Conservation (phyloP, 2,797 vertebrate species). For the Miichthys miiuy region DNA sequence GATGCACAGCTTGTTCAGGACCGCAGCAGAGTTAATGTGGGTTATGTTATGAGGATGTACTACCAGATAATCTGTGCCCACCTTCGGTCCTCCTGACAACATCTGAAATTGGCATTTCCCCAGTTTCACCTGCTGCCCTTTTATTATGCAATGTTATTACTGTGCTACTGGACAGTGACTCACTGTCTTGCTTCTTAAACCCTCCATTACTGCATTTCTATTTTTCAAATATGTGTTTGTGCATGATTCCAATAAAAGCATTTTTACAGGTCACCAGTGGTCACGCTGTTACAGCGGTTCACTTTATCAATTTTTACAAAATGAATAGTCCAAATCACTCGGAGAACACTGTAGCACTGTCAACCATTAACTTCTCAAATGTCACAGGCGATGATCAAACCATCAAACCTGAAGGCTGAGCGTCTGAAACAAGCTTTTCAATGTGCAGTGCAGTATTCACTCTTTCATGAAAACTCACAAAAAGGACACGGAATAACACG, state of each 20-base stretch:
- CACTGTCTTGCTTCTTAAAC: constrained; percentile 1
- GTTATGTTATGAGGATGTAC: constrained; percentile 3
- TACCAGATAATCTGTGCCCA: constrained; percentile 1
- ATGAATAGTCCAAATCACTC: not conserved
- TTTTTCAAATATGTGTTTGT: not conserved
- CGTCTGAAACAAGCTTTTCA: not conserved
- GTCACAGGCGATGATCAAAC: constrained; percentile 21
- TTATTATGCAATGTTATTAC: not conserved
- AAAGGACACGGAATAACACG: not conserved
- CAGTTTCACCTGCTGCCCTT: constrained; percentile 12
- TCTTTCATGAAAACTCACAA: not conserved
- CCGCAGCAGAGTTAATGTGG: not conserved
- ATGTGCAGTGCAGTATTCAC: not conserved
- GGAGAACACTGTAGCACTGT: not conserved
- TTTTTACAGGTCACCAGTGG: not conserved
- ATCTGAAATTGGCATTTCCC: constrained; percentile 8
- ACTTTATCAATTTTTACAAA: constrained; percentile 5
- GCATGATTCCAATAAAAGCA: not conserved
- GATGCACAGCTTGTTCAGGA: not conserved
- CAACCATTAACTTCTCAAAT: constrained; percentile 31
- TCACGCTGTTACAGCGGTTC: not conserved
- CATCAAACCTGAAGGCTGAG: not conserved
- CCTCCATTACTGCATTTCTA: not conserved
- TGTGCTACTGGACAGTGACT: not conserved
- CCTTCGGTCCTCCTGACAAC: not conserved